phyloP scores from a whole-genome alignment of 2,888 invertebrate genomes.

The Enchytraeus crypticus region DNA sequence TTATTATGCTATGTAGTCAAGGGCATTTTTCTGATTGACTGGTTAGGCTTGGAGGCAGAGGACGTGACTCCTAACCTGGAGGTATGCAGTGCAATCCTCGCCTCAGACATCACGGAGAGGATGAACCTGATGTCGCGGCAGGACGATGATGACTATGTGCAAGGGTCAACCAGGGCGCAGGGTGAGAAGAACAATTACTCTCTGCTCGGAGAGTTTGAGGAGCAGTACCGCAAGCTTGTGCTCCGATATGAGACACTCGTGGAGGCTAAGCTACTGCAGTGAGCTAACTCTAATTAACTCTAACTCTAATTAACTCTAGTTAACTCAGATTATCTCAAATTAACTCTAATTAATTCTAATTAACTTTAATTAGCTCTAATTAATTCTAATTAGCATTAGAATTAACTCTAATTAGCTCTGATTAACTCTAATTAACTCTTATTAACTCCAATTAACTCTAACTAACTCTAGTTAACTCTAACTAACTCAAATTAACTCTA shows the following conservation, averaged over 20 bases:
- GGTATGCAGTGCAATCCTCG: conserved; percentile 12
- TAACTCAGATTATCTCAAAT: conserved; percentile 10
- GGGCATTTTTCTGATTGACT: too few relatives aligned
- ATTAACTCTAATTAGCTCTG: too few relatives aligned
- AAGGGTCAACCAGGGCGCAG: background rate
- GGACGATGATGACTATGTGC: too few relatives aligned
- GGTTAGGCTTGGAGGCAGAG: conserved; percentile 35
- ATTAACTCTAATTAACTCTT: too few relatives aligned
- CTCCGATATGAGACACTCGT: conserved; percentile 39
- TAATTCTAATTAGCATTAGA: too few relatives aligned
- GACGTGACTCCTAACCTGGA: conserved; percentile 17
- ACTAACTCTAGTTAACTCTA: too few relatives aligned
- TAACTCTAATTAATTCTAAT: background rate
- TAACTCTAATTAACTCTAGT: conserved; percentile 20
- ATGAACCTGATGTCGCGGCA: too few relatives aligned
- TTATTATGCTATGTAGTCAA: too few relatives aligned
- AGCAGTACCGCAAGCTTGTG: conserved; percentile 42
- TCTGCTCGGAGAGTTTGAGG: conserved; percentile 38
- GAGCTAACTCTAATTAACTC: too few relatives aligned
- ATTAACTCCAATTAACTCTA: too few relatives aligned
- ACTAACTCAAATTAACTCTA: too few relatives aligned
- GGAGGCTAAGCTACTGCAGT: conserved; percentile 29
- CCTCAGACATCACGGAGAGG: background rate
- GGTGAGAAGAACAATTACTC: background rate
- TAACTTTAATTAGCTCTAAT: too few relatives aligned